Base-by-base conservation (phyloP, 2,113 vertebrate genomes). In the Patagioenas fasciata region DNA sequence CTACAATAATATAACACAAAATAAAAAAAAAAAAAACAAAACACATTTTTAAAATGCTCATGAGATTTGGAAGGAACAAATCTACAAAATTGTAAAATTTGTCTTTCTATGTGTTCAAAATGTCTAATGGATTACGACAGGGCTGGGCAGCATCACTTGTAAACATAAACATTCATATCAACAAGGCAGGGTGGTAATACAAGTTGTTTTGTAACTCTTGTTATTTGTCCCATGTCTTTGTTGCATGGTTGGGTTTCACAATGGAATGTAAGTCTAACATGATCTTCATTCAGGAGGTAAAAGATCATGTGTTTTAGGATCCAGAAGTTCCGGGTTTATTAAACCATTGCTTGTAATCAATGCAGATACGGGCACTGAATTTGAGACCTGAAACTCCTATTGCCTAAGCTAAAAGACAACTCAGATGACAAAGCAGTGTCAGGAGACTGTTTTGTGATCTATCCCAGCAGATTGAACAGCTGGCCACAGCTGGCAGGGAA, bases 261-360 rank as follows among this genome's bases (percentile, higher is more conserved):
- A 24, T 50, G 11, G 48, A 50, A 50, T 51, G 34, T 26, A 51
- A 36, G 10, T 15, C 18, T 53, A 29, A 71, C 21, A 11, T 29
- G 16, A 9, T 38, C 9, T 53, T 53, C 9, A 5, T 71, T 38
- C 26, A 53, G 26, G 8, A 19, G 23, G 20, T 25, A 57, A 65
- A 82, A 94, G 7, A 21, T 11, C 5, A 15, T 2, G 5, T 5
- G 1, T 60, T 60, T 47, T 42, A 71, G 32, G 13, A 47, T 71
- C 36, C 48, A 60, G 56, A 89, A 25, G 28, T 13, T 38, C 32
- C 56, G 60, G 32, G 26, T 44, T 74, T 78, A 40, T 54, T 84
- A 71, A 47, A 16, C 5, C 9, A 9, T 40, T 73, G 1, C 0
- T 1, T 5, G 1, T 7, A 38, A 47, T 72, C 51, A 47, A 2